Base-by-base conservation (phyloP, 92 coral and sea anemone species). In the Ricordea florida region DNA sequence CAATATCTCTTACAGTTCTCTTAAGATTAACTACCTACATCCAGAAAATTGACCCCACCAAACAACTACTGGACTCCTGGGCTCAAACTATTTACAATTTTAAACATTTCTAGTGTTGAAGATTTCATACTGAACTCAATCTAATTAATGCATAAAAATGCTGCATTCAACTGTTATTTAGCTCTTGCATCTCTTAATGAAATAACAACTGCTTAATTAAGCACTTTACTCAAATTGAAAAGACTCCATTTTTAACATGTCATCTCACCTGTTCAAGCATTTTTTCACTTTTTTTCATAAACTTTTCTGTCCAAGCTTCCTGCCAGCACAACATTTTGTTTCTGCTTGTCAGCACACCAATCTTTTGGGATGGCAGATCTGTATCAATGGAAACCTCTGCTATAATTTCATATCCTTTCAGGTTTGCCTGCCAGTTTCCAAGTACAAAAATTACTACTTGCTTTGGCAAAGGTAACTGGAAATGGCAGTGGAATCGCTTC, bases 381-480 rank as follows among this genome's bases (percentile, higher is more conserved):
- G 81, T 47, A n/a, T 90, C 97, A 10, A 93, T 56, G 53, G 83
- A 86, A 14, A 93, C 80, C 26, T 87, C 89, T 2, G 86, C 87
- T 42, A 71, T 49, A 42, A 87, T 81, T 45, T 64, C 62, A 21
- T 78, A 76, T 27, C 79, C 66, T 6, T 72, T 81, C 16, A 82
- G 66, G 33, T 57, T 3, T 16, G 74, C 16, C 13, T 79, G 82
- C 97, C 97, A 91, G 68, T 91, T 84, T 51, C 98, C 98, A 72
- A 78, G 81, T 62, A 89, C 85, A 83, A 93, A 93, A 29, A 93
- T 53, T 33, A 93, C 49, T 3, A 93, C 82, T 79, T 93, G 98
- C 44, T 59, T 45, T 18, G 98, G 98, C 9, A 94, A 81, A 0
- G 98, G 98, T 58, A 94, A 69, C 22, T 89, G 72, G 56, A 94